These are phyloP conservation scores for Meloe dianella DNA, from an alignment of 2,888 invertebrate genomes.

Conservation along the genomic window DNA sequence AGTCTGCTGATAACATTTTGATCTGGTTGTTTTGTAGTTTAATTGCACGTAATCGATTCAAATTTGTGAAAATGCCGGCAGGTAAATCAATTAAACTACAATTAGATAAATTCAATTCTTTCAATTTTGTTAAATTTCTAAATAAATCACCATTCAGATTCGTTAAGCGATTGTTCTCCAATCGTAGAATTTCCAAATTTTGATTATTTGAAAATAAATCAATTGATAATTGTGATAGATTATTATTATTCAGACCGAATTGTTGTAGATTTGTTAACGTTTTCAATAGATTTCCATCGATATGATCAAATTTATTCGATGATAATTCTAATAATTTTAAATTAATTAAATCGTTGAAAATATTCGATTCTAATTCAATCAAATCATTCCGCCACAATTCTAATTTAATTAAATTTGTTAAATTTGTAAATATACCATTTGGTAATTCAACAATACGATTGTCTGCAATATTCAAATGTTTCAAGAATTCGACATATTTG, in stretches of 20 bases:
- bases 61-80: conserved; percentile 40
- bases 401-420: conserved; percentile 4
- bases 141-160: conserved; percentile 12
- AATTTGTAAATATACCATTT: conserved; percentile 58
- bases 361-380: conserved; percentile 58
- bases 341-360: conserved; percentile 68
- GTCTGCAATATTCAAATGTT: neutral
- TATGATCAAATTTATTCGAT: conserved; percentile 41
- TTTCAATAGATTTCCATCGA: conserved; percentile 51
- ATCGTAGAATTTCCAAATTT: conserved; percentile 4
- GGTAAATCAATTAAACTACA: conserved; percentile 69
- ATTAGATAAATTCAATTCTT: conserved; percentile 67
- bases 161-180: conserved; percentile 50
- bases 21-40: neutral
- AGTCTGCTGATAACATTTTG: neutral
- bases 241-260: conserved; percentile 70
- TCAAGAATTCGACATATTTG: neutral
- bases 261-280: conserved; percentile 68
- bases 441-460: neutral
- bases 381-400: conserved; percentile 60
- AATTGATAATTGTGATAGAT: conserved; percentile 49
- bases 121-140: conserved; percentile 4
- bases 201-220: conserved; percentile 13
- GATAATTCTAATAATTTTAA: conserved; percentile 70
- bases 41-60: conserved; percentile 18